A percentile compares a stretch with the other conserved stretches of the same genome.
Conservation (phyloP, 2,113 vertebrate species). For the Aspiorhynchus laticeps region DNA sequence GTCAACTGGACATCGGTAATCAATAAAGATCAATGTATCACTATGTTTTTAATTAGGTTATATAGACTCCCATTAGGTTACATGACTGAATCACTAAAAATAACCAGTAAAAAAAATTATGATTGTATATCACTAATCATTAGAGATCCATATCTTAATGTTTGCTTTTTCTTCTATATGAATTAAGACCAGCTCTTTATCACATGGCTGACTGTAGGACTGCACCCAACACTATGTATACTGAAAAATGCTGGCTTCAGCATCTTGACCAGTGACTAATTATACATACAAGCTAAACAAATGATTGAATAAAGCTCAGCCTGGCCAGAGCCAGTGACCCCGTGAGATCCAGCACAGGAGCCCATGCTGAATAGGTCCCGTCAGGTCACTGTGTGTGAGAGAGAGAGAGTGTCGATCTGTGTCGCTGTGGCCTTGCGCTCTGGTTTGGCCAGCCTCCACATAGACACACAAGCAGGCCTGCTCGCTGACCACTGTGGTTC, state of each 20-base stretch:
- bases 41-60: neutral
- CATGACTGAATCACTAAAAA: neutral
- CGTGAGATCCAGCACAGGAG: slow-evolving; percentile 58
- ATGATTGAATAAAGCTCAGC: slow-evolving; percentile 50
- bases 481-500: slow-evolving; percentile 72
- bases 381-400: slow-evolving; percentile 41
- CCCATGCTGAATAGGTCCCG: slow-evolving; percentile 66
- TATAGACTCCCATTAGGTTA: neutral
- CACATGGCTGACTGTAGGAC: neutral
- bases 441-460: slow-evolving; percentile 70
- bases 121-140: neutral
- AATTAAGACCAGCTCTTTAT: neutral
- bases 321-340: slow-evolving; percentile 31
- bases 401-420: slow-evolving; percentile 64
- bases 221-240: neutral
- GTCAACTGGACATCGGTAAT: neutral
- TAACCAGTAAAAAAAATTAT: neutral
- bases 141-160: neutral
- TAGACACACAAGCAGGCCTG: slow-evolving; percentile 62
- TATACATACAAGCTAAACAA: slow-evolving; percentile 46
- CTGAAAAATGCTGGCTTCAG: slow-evolving; percentile 18
- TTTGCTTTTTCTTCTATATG: neutral
- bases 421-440: slow-evolving; percentile 71
- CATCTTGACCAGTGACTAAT: slow-evolving; percentile 44
- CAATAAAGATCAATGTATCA: neutral